These are phyloP conservation scores for Penelope pileata DNA, from an alignment of 2,113 vertebrate species.

Conservation along the genomic window DNA sequence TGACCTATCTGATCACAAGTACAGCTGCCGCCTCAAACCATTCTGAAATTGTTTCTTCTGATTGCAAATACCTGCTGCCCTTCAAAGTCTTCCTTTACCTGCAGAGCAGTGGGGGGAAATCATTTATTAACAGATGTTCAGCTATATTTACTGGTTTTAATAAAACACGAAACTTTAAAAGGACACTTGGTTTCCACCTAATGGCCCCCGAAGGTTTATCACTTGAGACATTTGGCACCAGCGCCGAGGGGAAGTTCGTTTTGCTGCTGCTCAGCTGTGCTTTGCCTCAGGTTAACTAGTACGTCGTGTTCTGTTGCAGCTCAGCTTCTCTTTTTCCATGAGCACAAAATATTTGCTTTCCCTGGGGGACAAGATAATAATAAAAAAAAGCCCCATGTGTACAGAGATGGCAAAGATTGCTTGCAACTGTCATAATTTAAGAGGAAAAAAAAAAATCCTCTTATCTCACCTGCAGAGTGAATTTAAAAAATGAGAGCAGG, in stretches of 20 bases:
- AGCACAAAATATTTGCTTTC: neutral
- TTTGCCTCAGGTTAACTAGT: conserved; percentile 26
- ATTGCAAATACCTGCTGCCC: neutral
- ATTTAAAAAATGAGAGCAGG: conserved; percentile 30
- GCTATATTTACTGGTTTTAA: conserved; percentile 1
- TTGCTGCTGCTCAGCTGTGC: neutral
- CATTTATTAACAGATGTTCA: neutral
- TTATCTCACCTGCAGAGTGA: conserved; percentile 33
- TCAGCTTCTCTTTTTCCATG: neutral
- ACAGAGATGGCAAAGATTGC: neutral
- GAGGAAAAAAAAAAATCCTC: conserved; percentile 19
- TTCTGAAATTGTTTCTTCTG: neutral
- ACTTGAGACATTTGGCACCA: neutral
- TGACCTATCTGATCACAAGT: conserved; percentile 35
- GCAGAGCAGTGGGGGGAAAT: neutral
- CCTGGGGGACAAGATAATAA: neutral
- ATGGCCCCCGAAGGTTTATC: neutral
- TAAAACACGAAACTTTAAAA: conserved; percentile 1
- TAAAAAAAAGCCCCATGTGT: neutral
- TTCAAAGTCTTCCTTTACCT: neutral
- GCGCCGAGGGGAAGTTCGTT: neutral
- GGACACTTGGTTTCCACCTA: neutral
- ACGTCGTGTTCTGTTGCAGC: neutral
- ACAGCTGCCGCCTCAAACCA: conserved; percentile 8
- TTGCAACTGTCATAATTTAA: conserved; percentile 28